Evolutionary conservation across 2,113 vertebrate genomes (phyloP).

Genomic region (Onychostruthus taczanowskii): DNA sequence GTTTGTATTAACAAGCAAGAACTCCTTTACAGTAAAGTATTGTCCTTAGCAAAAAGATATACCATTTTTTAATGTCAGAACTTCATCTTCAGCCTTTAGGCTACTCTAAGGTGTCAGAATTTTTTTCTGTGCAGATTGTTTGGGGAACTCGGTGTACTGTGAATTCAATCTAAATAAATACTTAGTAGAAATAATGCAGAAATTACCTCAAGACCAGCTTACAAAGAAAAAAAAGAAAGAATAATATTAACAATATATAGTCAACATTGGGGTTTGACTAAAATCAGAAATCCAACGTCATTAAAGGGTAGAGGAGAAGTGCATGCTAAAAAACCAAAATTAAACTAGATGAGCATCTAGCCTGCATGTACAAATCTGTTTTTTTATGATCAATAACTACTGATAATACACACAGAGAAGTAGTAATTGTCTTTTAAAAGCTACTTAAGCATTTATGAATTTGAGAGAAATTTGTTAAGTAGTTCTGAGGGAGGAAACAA

Average conservation of each 20-base stretch:
- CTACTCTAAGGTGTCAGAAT: neutral
- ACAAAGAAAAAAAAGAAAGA: neutral
- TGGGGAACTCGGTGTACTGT: rapidly evolving
- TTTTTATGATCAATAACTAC: neutral
- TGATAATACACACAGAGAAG: neutral
- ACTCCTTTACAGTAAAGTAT: neutral
- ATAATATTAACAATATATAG: neutral
- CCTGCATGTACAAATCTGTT: neutral
- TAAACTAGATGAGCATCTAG: rapidly evolving
- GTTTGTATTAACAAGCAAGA: slow-evolving; percentile 46
- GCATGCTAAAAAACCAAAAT: neutral
- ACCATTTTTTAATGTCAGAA: neutral
- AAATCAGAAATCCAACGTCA: neutral
- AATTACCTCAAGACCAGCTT: neutral
- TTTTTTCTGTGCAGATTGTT: neutral
- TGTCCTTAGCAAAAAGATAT: neutral
- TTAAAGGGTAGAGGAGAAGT: neutral
- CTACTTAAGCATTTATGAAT: neutral
- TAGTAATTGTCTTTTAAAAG: neutral
- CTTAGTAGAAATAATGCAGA: neutral
- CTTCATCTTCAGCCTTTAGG: neutral
- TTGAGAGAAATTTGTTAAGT: neutral
- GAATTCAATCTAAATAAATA: neutral
- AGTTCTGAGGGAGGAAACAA: neutral
- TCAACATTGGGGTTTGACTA: neutral